phyloP scores from a whole-genome alignment of 1,140 invertebrate genomes.

The Aplysia californica region DNA sequence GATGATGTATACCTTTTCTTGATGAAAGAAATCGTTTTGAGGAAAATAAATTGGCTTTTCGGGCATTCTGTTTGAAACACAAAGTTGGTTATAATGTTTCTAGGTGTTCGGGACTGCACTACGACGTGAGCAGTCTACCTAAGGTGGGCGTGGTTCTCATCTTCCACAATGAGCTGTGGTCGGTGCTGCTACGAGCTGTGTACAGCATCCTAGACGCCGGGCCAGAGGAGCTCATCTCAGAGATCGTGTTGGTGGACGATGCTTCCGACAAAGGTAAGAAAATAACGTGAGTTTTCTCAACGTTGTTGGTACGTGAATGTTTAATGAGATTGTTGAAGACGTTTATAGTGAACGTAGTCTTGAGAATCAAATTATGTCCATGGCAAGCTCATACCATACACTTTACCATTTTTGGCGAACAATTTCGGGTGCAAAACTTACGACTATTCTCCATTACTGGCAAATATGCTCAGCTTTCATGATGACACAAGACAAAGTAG shows the following conservation, averaged over 20 bases:
- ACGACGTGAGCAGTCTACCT: conserved; percentile 72
- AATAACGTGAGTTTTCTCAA: not conserved
- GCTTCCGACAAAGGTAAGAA: conserved; percentile 66
- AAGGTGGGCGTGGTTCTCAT: conserved; percentile 91
- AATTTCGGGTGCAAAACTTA: too few species aligned
- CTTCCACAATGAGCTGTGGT: conserved; percentile 97
- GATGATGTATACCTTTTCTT: not conserved
- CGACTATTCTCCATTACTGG: too few species aligned
- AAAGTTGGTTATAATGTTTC: not conserved
- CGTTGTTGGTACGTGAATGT: not conserved
- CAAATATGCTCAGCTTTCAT: too few species aligned
- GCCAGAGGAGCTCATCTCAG: conserved; percentile 83
- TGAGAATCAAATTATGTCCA: too few species aligned
- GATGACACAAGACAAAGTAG: too few species aligned
- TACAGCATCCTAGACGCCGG: conserved; percentile 95
- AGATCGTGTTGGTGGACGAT: conserved; percentile 95
- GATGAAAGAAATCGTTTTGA: not conserved
- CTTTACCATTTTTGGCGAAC: too few species aligned
- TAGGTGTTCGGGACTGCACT: conserved; percentile 66
- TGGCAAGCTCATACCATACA: too few species aligned
- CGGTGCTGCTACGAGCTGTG: conserved; percentile 90
- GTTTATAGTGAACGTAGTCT: too few species aligned
- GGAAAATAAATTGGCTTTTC: not conserved
- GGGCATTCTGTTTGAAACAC: not conserved
- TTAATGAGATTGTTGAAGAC: not conserved